Evolutionary conservation across 2,797 vertebrate species (phyloP).

Genomic region (Darevskia nairensis): DNA sequence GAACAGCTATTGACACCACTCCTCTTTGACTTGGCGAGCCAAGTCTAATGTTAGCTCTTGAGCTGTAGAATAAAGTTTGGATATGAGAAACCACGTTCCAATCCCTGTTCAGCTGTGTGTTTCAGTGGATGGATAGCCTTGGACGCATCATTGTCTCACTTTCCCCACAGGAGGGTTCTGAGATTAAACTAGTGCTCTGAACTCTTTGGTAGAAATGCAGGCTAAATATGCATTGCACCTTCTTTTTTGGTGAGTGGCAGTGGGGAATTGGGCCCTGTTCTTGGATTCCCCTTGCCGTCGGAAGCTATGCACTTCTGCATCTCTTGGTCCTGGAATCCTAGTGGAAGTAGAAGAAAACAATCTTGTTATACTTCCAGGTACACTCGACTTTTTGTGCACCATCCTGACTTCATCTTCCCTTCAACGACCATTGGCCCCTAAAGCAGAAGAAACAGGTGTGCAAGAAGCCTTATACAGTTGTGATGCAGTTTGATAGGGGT

Average conservation of each 20-base stretch:
- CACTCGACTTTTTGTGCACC: not conserved
- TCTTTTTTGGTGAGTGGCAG: not conserved
- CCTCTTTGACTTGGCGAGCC: not conserved
- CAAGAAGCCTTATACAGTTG: not conserved
- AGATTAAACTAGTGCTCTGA: not conserved
- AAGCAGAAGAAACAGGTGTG: not conserved
- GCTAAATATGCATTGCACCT: too few species aligned
- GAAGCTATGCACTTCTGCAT: not conserved
- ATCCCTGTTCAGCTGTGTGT: not conserved
- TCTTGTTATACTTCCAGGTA: not conserved
- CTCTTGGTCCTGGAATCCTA: not conserved
- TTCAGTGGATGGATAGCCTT: not conserved
- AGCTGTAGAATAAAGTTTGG: not conserved
- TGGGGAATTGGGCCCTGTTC: not conserved
- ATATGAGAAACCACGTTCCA: not conserved
- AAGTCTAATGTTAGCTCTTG: not conserved
- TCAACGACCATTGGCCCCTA: not conserved
- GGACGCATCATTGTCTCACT: not conserved
- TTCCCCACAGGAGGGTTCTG: not conserved
- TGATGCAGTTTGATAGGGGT: not conserved
- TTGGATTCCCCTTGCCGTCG: not conserved
- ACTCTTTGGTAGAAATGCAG: not conserved
- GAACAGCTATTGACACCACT: not conserved
- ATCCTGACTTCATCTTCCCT: not conserved
- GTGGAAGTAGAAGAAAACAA: not conserved